Evolutionary conservation across 2,797 vertebrate genomes (phyloP), one percentile per base, ranked within the genome.

Genomic region (Pteronotus mesoamericanus): DNA sequence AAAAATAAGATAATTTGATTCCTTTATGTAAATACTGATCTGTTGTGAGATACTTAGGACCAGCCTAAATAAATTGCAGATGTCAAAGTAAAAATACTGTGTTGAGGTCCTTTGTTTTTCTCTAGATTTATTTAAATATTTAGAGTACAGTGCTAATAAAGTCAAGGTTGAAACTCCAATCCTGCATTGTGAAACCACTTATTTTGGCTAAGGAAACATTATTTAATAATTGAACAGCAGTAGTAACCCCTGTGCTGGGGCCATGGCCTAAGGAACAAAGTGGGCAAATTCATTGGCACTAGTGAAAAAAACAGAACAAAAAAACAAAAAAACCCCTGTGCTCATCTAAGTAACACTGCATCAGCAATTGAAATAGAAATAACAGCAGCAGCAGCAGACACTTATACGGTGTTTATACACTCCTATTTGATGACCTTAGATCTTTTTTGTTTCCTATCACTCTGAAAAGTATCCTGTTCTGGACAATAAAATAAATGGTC

Each of bases 181-280:
- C 37, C 74, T 92, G 37, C 29, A 95, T 88, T 78, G 61, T 88
- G 72, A 95, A 93, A 44, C n/a, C 71, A 86, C 42, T 71, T 79
- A 83, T 83, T 39, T 82, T 87, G 55, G 57, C 34, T 92, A 95
- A 84, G 82, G 55, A 95, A 85, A 89, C 21, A 77, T 68, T 71
- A 82, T 19, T 89, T 48, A 74, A 32, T 37, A 85, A 44, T 55
- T 94, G 57, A 86, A 85, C 34, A 85, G 37, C 44, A 69, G 22
- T 16, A 68, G 48, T 39, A 89, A 77, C 5, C 15, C 66, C 34
- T 64, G 21, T n/a, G 77, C 57, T 77, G n/a, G 48, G 46, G 64
- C 22, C 39, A 79, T 2, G 80, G 37, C 22, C 1, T 10, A 69
- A 34, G 29, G 3, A 91, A 71, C 24, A 37, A 71, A 90, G 2